Evolutionary conservation across 1,140 invertebrate species (phyloP).

Genomic region (Drosophila nasuta): DNA sequence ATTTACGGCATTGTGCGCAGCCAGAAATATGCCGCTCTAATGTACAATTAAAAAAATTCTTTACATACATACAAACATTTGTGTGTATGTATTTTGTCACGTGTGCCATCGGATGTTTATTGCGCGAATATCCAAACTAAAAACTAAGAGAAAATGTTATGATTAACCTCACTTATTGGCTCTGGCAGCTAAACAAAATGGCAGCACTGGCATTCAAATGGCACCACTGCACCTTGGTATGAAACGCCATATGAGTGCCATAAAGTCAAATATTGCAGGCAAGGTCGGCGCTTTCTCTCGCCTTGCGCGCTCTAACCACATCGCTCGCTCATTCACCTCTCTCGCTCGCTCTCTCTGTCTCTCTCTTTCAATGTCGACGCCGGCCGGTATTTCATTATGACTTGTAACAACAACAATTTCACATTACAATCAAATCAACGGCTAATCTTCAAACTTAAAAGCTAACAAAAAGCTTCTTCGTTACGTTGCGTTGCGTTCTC

Average conservation of each 20-base stretch:
- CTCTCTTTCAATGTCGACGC: constrained; percentile 50
- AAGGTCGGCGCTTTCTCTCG: constrained; percentile 34
- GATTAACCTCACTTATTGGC: constrained; percentile 27
- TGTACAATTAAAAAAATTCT: constrained; percentile 49
- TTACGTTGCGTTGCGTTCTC: neutral
- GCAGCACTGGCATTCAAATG: constrained; percentile 34
- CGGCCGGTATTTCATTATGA: constrained; percentile 73
- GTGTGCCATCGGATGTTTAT: constrained; percentile 36
- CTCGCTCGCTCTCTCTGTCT: constrained; percentile 8
- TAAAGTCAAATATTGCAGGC: neutral
- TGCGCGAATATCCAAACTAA: constrained; percentile 19
- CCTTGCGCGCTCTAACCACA: neutral
- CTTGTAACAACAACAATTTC: constrained; percentile 34
- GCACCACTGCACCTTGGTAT: constrained; percentile 16
- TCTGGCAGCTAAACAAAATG: neutral
- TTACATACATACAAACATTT: neutral
- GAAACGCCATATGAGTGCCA: too few species aligned
- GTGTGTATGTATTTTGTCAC: constrained; percentile 23
- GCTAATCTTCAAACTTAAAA: constrained; percentile 42
- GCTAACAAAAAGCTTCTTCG: constrained; percentile 27
- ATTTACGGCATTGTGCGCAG: constrained; percentile 60
- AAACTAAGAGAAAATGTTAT: constrained; percentile 4
- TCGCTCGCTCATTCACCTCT: constrained; percentile 20
- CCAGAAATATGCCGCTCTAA: constrained; percentile 60
- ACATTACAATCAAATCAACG: constrained; percentile 31